These are phyloP conservation scores for Diploscapter pachys DNA, from an alignment of 1,140 invertebrate genomes.

Conservation along the genomic window DNA sequence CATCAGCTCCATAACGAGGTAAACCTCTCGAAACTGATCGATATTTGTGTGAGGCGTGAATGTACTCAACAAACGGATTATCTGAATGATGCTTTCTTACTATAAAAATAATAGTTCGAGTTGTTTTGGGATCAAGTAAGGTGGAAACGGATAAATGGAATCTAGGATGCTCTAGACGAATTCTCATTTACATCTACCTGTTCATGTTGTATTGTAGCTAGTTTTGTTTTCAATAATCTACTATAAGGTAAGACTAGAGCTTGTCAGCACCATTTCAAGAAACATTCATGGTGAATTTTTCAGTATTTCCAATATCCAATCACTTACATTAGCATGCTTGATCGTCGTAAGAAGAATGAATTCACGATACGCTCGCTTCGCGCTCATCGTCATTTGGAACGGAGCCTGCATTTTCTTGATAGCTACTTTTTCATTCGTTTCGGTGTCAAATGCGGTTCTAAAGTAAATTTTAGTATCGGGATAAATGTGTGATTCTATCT, in stretches of 20 bases:
- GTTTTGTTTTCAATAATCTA: background rate
- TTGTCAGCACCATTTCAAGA: no score
- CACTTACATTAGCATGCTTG: background rate
- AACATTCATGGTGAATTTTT: no score
- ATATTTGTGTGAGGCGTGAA: slow-evolving; percentile 27
- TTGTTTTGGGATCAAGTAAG: no score
- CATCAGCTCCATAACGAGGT: slow-evolving; percentile 32
- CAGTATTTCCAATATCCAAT: background rate
- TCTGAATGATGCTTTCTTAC: background rate
- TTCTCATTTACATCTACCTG: no score
- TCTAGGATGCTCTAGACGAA: background rate
- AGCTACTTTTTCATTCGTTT: slow-evolving; percentile 1
- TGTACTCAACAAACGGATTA: slow-evolving; percentile 28
- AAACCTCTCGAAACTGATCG: slow-evolving; percentile 29
- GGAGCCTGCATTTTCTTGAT: slow-evolving; percentile 26
- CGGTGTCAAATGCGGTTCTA: slow-evolving; percentile 4
- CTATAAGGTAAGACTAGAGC: background rate
- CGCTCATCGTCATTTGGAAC: slow-evolving; percentile 5
- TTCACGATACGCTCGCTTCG: slow-evolving; percentile 19
- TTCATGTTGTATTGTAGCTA: background rate
- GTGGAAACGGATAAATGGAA: background rate
- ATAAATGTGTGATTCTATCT: background rate
- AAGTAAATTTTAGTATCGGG: background rate
- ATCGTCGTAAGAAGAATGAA: slow-evolving; percentile 23
- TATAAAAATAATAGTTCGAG: no score